A percentile compares a stretch with the other conserved stretches of the same genome.
Evolutionary conservation across 2,888 invertebrate genomes (phyloP).

Genomic region (Drosophila pseudotalamancana): DNA sequence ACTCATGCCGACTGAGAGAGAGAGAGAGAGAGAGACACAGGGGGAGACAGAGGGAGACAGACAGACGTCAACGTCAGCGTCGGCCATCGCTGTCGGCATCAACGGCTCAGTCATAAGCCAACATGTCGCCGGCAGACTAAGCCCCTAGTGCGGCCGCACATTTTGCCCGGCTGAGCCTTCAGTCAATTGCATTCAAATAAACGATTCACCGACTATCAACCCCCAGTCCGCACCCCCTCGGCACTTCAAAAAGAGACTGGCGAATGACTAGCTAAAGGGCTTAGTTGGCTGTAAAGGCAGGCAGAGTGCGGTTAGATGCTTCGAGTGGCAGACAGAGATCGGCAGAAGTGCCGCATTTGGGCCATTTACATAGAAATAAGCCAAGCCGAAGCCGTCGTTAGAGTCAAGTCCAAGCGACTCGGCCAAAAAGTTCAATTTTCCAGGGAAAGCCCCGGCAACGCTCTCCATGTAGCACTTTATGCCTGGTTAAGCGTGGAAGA

Average conservation of each 20-base stretch:
- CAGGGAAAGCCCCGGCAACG: conserved; percentile 26
- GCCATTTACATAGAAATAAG: conserved; percentile 45
- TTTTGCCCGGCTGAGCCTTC: conserved; percentile 64
- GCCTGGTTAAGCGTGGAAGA: conserved; percentile 27
- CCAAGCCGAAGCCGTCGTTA: background rate
- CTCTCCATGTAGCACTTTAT: conserved; percentile 66
- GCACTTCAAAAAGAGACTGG: conserved; percentile 40
- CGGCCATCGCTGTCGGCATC: conserved; percentile 20
- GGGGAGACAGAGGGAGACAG: conserved; percentile 1
- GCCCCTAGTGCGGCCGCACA: conserved; percentile 62
- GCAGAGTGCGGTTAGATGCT: conserved; percentile 14
- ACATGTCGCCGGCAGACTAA: conserved; percentile 75
- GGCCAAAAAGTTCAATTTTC: conserved; percentile 64
- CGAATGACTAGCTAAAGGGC: conserved; percentile 19
- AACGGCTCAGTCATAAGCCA: conserved; percentile 68
- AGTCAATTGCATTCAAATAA: conserved; percentile 79
- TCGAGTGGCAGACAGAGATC: background rate
- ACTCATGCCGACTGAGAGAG: conserved; percentile 8
- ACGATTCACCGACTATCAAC: conserved; percentile 42
- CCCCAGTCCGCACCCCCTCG: background rate
- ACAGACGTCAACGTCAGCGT: conserved; percentile 21
- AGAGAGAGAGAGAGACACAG: background rate
- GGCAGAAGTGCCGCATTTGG: conserved; percentile 25
- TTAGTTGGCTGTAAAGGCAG: background rate
- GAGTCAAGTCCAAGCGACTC: conserved; percentile 18